These are phyloP conservation scores for Exaiptasia diaphana DNA, from an alignment of 64 coral and sea anemone species.

Conservation along the genomic window DNA sequence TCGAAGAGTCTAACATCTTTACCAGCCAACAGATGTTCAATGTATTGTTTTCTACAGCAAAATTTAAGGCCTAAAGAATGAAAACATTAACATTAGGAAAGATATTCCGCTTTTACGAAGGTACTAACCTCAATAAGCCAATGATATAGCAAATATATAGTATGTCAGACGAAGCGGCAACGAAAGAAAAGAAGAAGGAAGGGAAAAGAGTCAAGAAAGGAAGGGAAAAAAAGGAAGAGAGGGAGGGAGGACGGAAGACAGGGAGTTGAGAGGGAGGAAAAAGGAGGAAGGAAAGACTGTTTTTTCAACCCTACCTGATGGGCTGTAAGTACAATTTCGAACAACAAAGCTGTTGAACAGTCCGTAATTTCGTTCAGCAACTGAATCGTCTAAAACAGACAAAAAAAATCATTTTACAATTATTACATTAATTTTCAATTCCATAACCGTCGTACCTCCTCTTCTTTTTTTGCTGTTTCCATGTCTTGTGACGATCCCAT, in stretches of 20 bases:
- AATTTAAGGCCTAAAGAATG: no score
- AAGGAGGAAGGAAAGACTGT: no score
- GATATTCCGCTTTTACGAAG: no score
- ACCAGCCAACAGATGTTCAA: conserved; percentile 89
- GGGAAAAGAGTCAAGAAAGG: no score
- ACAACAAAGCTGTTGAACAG: conserved; percentile 32
- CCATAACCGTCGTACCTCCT: conserved; percentile 4
- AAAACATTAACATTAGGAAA: no score
- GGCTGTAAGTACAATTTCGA: conserved; percentile 29
- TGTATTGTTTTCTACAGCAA: conserved; percentile 73
- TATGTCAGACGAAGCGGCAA: no score
- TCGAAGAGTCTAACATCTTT: conserved; percentile 76
- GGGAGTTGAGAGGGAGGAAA: no score
- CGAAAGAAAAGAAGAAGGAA: no score
- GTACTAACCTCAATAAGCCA: no score
- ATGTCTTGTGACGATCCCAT: conserved; percentile 9
- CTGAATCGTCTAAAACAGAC: conserved; percentile 28
- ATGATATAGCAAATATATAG: no score
- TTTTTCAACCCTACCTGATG: conserved; percentile 54
- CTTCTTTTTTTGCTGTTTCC: not conserved
- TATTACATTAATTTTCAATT: not conserved
- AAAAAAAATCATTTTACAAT: not conserved
- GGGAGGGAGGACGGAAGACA: no score
- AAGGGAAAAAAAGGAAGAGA: no score
- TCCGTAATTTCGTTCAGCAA: conserved; percentile 47